Conservation (phyloP, 2,113 vertebrate species). For the Odocoileus virginianus region DNA sequence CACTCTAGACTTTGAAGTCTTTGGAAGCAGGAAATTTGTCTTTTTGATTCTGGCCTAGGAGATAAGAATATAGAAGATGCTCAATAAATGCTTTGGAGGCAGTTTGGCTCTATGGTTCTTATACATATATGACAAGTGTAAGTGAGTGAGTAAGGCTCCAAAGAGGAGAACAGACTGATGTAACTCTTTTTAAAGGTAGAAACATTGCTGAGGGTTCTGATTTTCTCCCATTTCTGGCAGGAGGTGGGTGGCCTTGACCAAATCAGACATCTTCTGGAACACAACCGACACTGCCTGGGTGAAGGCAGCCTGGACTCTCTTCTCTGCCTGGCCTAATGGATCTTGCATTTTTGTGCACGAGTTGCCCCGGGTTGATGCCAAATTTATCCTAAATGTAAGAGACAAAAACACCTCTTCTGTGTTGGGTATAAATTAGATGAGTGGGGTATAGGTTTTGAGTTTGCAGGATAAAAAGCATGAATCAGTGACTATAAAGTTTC, state of each 20-base stretch:
- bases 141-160: not conserved
- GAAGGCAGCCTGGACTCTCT: constrained; percentile 84
- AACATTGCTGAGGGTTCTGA: not conserved
- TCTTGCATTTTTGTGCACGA: constrained; percentile 84
- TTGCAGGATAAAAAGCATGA: not conserved
- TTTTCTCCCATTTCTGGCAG: constrained; percentile 62
- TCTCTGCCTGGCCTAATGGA: constrained; percentile 84
- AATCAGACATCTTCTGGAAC: constrained; percentile 86
- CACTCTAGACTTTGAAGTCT: not conserved
- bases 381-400: constrained; percentile 80
- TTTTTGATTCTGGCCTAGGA: not conserved
- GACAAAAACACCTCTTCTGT: not conserved
- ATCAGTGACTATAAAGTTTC: not conserved
- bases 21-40: not conserved
- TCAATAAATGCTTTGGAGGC: not conserved
- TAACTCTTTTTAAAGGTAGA: not conserved
- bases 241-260: constrained; percentile 80
- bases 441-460: not conserved
- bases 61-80: not conserved
- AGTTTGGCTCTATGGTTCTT: not conserved
- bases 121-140: not conserved
- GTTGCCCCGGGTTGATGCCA: constrained; percentile 79
- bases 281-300: constrained; percentile 87
- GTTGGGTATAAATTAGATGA: not conserved
- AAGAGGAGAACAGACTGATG: not conserved